phyloP scores from a whole-genome alignment of 35 echinoderm and acorn worm species.

The Ptychodera flava region DNA sequence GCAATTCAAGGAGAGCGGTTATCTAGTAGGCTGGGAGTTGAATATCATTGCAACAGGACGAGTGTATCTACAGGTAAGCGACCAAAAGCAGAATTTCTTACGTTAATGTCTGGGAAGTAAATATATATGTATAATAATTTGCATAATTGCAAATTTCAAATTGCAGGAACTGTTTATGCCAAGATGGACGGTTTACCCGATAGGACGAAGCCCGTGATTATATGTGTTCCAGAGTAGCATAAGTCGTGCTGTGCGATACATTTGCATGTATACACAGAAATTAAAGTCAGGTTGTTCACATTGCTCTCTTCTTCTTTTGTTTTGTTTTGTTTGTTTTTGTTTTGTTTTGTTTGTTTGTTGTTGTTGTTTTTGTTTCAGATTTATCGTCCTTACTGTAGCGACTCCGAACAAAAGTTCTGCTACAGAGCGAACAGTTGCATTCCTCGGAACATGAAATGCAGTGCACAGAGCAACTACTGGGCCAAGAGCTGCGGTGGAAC shows the following conservation, averaged over 20 bases:
- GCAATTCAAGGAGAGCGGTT: slow-evolving; percentile 36
- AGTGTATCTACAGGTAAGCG: slow-evolving; percentile 56
- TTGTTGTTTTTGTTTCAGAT: slow-evolving; percentile 27
- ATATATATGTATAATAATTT: too few species aligned
- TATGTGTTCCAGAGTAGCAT: too few species aligned
- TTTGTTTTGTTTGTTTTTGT: not conserved
- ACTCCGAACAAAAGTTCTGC: slow-evolving; percentile 32
- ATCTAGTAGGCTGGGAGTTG: slow-evolving; percentile 75
- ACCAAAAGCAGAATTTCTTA: not conserved
- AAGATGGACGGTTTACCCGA: too few species aligned
- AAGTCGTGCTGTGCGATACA: too few species aligned
- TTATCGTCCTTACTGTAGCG: slow-evolving; percentile 57
- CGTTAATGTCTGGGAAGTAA: too few species aligned
- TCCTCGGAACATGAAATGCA: slow-evolving; percentile 39
- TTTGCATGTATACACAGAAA: too few species aligned
- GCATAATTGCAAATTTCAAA: too few species aligned
- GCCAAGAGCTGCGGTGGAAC: slow-evolving; percentile 38
- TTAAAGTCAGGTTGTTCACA: too few species aligned
- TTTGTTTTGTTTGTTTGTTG: not conserved
- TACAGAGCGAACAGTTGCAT: slow-evolving; percentile 52
- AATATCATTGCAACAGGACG: slow-evolving; percentile 68
- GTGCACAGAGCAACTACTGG: slow-evolving; percentile 53
- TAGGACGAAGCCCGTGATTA: too few species aligned
- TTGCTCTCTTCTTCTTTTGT: not conserved
- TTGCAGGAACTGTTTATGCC: too few species aligned